Evolutionary conservation across 1,140 invertebrate species (phyloP), one percentile per base, ranked within the genome.

Genomic region (Papilio polytes): DNA sequence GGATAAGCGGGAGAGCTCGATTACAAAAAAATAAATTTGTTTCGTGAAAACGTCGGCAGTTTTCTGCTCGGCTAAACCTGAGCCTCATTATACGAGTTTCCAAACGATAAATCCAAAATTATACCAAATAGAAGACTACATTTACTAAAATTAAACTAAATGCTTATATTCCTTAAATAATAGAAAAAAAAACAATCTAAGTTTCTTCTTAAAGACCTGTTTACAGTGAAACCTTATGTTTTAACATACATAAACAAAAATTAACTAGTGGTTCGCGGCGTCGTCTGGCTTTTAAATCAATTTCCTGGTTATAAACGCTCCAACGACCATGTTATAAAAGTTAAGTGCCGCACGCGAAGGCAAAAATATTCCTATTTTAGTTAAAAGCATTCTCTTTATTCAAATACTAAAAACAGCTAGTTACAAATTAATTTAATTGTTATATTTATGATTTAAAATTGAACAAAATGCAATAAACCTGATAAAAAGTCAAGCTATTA

Each of bases 241-340:
- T n/a, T 36, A 70, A 70, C 26, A 31, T 12, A 70, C 13, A 36
- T 70, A 70, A 70, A 70, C 63, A 70, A 31, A 36, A 70, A 70
- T 70, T 70, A 70, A 15, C 63, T 26, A 70, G 63, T 36, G 63
- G 22, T 70, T 22, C 59, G 56, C 59, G 26, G 26, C 26, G 63
- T 70, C 63, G 63, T 70, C 63, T 31, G 63, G 13, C 26, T 70
- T 70, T 70, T 70, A 70, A 70, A 70, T 31, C 22, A 70, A 70
- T 70, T 70, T 70, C 63, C 63, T 70, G 63, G 31, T 70, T 70
- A 70, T 31, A 70, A 70, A 9, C 9, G 59, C 59, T 22, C 31
- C 63, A 70, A 70, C 63, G 63, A 12, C 59, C 26, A 31, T 31
- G 63, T 70, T 63, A 70, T 70, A 70, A 70, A 70, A 70, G 26